Percentiles rank a stretch among this genome's conserved stretches.
Evolutionary conservation across 2,113 vertebrate species (phyloP).

Genomic region (Burhinus bistriatus): DNA sequence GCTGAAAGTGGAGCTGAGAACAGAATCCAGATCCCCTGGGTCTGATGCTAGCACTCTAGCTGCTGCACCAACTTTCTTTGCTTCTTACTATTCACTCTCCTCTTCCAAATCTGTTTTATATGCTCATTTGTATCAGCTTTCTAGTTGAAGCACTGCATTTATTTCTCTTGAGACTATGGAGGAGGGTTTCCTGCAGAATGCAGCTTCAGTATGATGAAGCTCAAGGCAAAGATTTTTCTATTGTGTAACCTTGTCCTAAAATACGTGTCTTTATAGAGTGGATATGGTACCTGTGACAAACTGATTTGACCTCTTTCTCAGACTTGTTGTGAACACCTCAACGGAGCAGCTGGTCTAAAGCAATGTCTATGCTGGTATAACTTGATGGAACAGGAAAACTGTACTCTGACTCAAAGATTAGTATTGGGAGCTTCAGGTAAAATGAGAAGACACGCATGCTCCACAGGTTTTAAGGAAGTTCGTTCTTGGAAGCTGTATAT

Average conservation of each 20-base stretch:
- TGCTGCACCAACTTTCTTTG: not conserved
- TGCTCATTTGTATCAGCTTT: not conserved
- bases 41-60: not conserved
- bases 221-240: not conserved
- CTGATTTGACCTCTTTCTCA: not conserved
- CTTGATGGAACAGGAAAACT: not conserved
- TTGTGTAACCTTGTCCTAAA: slow-evolving; percentile 23
- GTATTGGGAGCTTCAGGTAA: not conserved
- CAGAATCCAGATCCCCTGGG: not conserved
- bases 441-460: not conserved
- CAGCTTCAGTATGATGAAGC: not conserved
- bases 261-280: not conserved
- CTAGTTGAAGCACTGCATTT: not conserved
- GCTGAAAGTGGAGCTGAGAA: not conserved
- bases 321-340: not conserved
- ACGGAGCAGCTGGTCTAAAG: not conserved
- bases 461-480: not conserved
- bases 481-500: not conserved
- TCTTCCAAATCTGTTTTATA: not conserved
- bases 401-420: not conserved
- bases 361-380: not conserved
- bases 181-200: not conserved
- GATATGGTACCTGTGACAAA: not conserved
- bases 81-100: not conserved
- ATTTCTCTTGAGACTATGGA: not conserved